Conservation (phyloP, 2,113 vertebrate species). For the Suncus etruscus region DNA sequence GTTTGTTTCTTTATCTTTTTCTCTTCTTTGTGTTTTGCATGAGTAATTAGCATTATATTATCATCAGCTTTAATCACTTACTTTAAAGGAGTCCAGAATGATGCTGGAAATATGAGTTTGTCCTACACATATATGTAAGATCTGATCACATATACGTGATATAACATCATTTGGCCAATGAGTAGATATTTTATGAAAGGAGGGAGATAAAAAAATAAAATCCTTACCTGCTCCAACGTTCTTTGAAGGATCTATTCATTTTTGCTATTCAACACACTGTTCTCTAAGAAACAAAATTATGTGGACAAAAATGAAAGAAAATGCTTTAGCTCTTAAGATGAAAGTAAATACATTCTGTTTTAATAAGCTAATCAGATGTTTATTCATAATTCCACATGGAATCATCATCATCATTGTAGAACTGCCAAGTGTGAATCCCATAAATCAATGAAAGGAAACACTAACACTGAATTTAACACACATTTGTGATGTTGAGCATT, state of each 20-base stretch:
- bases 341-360: background rate
- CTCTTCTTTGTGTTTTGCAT: background rate
- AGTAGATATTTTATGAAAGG: background rate
- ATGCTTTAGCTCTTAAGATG: slow-evolving; percentile 33
- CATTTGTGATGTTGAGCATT: slow-evolving; percentile 38
- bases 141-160: background rate
- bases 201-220: background rate
- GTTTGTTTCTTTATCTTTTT: background rate
- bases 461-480: slow-evolving; percentile 45
- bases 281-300: slow-evolving; percentile 1
- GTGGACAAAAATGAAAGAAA: slow-evolving; percentile 38
- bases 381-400: slow-evolving; percentile 14
- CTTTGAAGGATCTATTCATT: slow-evolving; percentile 11
- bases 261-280: slow-evolving; percentile 32
- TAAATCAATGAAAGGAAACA: slow-evolving; percentile 52
- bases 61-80: slow-evolving; percentile 48
- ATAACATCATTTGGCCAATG: slow-evolving; percentile 37
- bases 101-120: slow-evolving; percentile 3
- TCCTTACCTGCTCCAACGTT: background rate
- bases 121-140: too few species aligned
- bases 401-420: background rate
- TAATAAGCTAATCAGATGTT: slow-evolving; percentile 18
- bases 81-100: slow-evolving; percentile 6
- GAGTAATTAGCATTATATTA: slow-evolving; percentile 7
- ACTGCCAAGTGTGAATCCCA: background rate